phyloP scores from a whole-genome alignment of 2,888 invertebrate genomes.

The Aphodius granarius region DNA sequence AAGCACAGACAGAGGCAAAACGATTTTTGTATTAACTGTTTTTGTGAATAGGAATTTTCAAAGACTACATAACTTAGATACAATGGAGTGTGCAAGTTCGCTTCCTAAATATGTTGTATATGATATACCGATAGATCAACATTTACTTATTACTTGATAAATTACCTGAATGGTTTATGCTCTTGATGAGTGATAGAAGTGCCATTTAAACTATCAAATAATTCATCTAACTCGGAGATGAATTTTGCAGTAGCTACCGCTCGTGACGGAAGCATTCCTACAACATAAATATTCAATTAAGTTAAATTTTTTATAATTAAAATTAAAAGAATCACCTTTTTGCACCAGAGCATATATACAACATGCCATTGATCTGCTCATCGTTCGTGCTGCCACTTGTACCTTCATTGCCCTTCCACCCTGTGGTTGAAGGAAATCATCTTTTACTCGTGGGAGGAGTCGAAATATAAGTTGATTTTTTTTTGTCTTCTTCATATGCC shows the following conservation, averaged over 20 bases:
- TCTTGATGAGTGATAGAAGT: too few species aligned
- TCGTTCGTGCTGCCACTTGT: conserved; percentile 31
- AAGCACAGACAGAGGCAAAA: too few species aligned
- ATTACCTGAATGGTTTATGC: too few species aligned
- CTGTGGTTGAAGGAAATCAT: conserved; percentile 30
- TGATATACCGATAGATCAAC: too few species aligned
- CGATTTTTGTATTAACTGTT: too few species aligned
- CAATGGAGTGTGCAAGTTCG: too few species aligned
- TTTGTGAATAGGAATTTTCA: too few species aligned
- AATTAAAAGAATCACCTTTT: conserved; percentile 24
- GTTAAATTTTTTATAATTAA: neutral
- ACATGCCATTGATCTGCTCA: conserved; percentile 29
- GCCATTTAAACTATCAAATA: conserved; percentile 38
- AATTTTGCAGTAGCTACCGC: conserved; percentile 32
- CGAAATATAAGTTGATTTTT: neutral
- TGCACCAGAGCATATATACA: conserved; percentile 27
- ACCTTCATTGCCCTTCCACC: conserved; percentile 36
- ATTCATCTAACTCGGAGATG: conserved; percentile 32
- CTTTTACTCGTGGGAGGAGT: conserved; percentile 5
- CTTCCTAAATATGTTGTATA: too few species aligned
- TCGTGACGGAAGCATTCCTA: conserved; percentile 23
- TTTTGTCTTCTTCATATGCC: conserved; percentile 1
- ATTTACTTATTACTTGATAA: too few species aligned
- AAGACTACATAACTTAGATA: too few species aligned
- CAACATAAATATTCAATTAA: conserved; percentile 3